Conservation (phyloP, 2,113 vertebrate species). For the Argyrosomus japonicus region DNA sequence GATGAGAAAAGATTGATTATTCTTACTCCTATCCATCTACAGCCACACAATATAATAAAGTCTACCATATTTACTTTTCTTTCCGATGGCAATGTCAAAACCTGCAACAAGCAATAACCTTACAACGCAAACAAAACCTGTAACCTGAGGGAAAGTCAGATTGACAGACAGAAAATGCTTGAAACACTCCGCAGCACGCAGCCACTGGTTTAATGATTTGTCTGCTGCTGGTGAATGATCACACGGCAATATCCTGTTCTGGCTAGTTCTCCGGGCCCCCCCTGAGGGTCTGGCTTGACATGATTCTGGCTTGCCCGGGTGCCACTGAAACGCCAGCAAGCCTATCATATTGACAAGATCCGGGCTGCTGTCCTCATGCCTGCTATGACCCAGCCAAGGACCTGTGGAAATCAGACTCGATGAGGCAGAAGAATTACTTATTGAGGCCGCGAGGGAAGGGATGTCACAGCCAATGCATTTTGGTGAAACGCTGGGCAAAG, state of each 20-base stretch:
- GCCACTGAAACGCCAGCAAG: constrained; percentile 32
- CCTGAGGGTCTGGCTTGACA: constrained; percentile 69
- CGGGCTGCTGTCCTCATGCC: constrained; percentile 49
- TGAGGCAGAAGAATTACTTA: constrained; percentile 71
- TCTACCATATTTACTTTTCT: background rate
- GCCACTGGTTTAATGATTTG: constrained; percentile 78
- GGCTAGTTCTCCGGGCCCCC: constrained; percentile 49
- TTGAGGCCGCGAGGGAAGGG: constrained; percentile 53
- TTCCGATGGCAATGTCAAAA: constrained; percentile 15
- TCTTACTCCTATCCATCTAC: background rate
- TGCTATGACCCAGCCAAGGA: constrained; percentile 51
- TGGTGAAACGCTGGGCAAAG: constrained; percentile 1
- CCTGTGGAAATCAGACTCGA: constrained; percentile 64
- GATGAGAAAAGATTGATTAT: background rate
- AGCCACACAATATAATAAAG: background rate
- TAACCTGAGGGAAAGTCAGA: constrained; percentile 55
- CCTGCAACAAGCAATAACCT: constrained; percentile 5
- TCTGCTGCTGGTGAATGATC: constrained; percentile 77
- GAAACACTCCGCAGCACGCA: constrained; percentile 46
- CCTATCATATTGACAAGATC: constrained; percentile 70
- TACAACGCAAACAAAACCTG: constrained; percentile 28
- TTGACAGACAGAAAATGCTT: constrained; percentile 51
- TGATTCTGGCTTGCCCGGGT: constrained; percentile 63
- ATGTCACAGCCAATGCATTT: constrained; percentile 34
- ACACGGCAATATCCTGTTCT: constrained; percentile 77